These are phyloP conservation scores for Ceratina calcarata DNA, from an alignment of 1,140 invertebrate genomes.

Conservation along the genomic window DNA sequence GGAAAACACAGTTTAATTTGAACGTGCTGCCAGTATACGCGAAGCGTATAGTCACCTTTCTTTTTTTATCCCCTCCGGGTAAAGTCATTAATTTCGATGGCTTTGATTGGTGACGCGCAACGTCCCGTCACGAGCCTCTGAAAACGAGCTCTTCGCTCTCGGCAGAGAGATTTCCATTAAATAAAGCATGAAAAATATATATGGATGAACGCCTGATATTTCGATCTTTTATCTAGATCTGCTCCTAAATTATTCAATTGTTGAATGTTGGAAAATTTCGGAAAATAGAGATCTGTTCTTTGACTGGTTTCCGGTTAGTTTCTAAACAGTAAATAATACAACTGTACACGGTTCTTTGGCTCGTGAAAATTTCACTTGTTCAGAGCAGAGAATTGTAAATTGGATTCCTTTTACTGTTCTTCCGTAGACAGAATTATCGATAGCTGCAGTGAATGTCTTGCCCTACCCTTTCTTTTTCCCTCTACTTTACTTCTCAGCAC, in stretches of 20 bases:
- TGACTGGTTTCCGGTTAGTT: not conserved
- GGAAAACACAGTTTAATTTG: conserved; percentile 11
- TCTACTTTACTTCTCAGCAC: not conserved
- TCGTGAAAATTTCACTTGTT: conserved; percentile 13
- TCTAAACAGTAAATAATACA: not conserved
- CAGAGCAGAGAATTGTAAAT: conserved; percentile 3
- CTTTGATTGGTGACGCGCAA: not conserved
- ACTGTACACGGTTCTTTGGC: not conserved
- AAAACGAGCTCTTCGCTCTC: not conserved
- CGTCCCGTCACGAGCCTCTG: not conserved
- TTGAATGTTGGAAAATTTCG: not conserved
- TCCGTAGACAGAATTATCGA: conserved; percentile 26
- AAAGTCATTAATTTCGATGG: conserved; percentile 23
- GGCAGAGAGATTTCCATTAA: too few relatives aligned
- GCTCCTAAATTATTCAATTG: too few relatives aligned
- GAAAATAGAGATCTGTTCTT: not conserved
- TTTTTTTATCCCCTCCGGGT: not conserved
- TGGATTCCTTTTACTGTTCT: conserved; percentile 7
- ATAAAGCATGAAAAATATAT: not conserved
- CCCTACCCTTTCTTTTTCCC: not conserved
- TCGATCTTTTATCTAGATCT: too few relatives aligned
- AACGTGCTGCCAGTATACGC: not conserved
- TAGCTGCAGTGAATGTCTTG: not conserved
- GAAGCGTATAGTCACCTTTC: not conserved
- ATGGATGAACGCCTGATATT: not conserved